phyloP scores from a whole-genome alignment of 2,113 vertebrate genomes.

The Nicator chloris region DNA sequence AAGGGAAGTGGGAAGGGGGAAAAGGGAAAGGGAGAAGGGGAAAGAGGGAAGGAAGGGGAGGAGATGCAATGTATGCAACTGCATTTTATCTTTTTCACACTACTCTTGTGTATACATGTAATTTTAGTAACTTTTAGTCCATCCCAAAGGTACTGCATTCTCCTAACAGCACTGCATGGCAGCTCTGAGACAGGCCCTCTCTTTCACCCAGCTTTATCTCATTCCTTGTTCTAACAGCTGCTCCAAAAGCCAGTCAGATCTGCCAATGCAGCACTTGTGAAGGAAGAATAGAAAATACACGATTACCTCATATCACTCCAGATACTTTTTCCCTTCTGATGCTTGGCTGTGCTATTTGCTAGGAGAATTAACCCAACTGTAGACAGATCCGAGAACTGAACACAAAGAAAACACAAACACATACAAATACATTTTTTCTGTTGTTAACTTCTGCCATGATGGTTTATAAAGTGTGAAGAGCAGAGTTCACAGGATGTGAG shows the following conservation, averaged over 20 bases:
- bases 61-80: accelerated
- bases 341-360: not conserved
- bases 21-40: not conserved
- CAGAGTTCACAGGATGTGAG: not conserved
- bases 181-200: not conserved
- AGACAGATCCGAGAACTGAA: not conserved
- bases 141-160: not conserved
- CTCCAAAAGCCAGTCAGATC: not conserved
- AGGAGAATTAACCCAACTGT: not conserved
- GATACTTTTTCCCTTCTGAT: not conserved
- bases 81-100: not conserved
- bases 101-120: accelerated
- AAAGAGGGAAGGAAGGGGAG: not conserved
- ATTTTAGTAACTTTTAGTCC: not conserved
- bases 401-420: not conserved
- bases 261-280: not conserved
- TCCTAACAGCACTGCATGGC: not conserved
- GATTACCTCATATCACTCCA: not conserved
- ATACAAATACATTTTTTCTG: not conserved
- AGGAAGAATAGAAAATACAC: not conserved
- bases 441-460: not conserved
- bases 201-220: not conserved
- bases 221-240: not conserved
- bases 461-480: not conserved
- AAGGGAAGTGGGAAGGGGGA: not conserved